Percentiles rank a stretch among this genome's conserved stretches.
These are phyloP conservation scores for Pectinophora gossypiella DNA, from an alignment of 1,140 invertebrate species.

Conservation along the genomic window DNA sequence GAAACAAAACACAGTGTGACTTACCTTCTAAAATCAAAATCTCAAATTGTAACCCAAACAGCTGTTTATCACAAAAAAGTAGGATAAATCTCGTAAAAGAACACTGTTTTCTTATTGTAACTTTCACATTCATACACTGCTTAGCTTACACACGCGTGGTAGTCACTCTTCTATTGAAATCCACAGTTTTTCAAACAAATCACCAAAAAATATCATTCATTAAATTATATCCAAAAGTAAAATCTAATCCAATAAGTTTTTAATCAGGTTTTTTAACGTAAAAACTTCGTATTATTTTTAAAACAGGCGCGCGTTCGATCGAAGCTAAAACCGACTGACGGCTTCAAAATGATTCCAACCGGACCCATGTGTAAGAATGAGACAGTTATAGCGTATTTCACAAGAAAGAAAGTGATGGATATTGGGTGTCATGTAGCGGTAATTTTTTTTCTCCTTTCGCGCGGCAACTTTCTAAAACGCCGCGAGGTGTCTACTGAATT, in stretches of 20 bases:
- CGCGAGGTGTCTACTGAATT: constrained; percentile 24
- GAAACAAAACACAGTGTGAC: no score
- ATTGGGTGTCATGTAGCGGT: constrained; percentile 65
- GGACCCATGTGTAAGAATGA: constrained; percentile 33
- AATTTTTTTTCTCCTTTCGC: constrained; percentile 70
- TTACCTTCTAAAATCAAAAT: no score
- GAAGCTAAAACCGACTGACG: constrained; percentile 35
- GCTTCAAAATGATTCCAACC: constrained; percentile 34
- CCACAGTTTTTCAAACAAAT: neutral
- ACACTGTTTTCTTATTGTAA: constrained; percentile 22
- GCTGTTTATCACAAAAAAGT: constrained; percentile 12
- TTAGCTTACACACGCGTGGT: constrained; percentile 15
- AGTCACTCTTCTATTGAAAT: neutral
- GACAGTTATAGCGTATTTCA: constrained; percentile 25
- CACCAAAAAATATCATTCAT: neutral
- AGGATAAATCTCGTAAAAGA: constrained; percentile 18
- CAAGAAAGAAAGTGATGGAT: constrained; percentile 36
- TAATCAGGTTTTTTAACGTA: neutral
- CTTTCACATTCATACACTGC: constrained; percentile 29
- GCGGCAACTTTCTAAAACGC: constrained; percentile 69
- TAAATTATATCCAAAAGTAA: neutral
- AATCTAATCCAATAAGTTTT: neutral
- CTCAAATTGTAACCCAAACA: no score
- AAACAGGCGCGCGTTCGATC: constrained; percentile 41
- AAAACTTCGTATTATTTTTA: constrained; percentile 9